These are phyloP conservation scores for Dysidea cf. avara DNA, from an alignment of 37 sponge, comb jelly and placozoan genomes.

Conservation along the genomic window DNA sequence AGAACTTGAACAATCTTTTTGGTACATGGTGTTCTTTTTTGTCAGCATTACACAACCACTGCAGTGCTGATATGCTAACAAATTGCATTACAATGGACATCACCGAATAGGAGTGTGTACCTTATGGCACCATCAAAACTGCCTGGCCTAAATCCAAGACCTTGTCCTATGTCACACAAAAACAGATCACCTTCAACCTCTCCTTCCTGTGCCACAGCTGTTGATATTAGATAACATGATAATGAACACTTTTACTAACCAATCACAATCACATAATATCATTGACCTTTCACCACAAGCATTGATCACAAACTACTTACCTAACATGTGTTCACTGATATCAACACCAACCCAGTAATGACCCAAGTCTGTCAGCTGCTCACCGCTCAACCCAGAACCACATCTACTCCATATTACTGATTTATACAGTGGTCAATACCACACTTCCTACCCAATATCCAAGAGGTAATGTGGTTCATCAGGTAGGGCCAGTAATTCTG, in stretches of 20 bases:
- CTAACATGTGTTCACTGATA: slow-evolving; percentile 91
- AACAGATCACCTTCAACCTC: slow-evolving; percentile 96
- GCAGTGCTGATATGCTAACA: slow-evolving; percentile 95
- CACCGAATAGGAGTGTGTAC: slow-evolving; percentile 18
- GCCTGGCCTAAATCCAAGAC: slow-evolving; percentile 91
- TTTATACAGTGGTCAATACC: too few species aligned
- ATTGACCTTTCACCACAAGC: too few species aligned
- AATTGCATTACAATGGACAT: background rate
- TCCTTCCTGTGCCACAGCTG: slow-evolving; percentile 88
- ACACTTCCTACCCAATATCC: slow-evolving; percentile 87
- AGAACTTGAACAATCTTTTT: slow-evolving; percentile 83
- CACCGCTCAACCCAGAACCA: slow-evolving; percentile 98
- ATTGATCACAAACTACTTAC: slow-evolving; percentile 28
- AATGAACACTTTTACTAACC: background rate
- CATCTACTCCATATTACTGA: slow-evolving; percentile 78
- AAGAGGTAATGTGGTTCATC: slow-evolving; percentile 80
- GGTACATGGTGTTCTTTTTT: slow-evolving; percentile 80
- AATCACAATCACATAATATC: background rate
- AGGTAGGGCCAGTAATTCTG: slow-evolving; percentile 87
- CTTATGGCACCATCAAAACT: slow-evolving; percentile 97
- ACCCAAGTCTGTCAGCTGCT: slow-evolving; percentile 84
- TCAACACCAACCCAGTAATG: slow-evolving; percentile 97
- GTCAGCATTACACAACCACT: slow-evolving; percentile 99
- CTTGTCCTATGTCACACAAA: slow-evolving; percentile 94
- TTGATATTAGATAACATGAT: background rate